Evolutionary conservation across 2,888 invertebrate genomes (phyloP), one percentile per base, ranked within the genome.

Genomic region (Pammene fasciana): DNA sequence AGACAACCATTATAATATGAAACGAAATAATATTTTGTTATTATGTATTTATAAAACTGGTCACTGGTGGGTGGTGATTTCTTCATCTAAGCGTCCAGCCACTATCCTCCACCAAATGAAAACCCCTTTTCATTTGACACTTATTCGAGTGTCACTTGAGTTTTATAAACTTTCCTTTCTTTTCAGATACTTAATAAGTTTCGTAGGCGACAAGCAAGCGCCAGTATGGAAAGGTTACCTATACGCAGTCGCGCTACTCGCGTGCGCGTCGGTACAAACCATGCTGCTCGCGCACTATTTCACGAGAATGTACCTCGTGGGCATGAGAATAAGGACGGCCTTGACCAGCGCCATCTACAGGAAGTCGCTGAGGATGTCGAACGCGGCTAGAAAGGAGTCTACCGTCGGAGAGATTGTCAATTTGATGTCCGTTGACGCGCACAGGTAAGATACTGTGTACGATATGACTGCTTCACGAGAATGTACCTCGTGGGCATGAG

Each of bases 391-490:
- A 72, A 97, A 97, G 81, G 96, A 96, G 78, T 96, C 96, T 0
- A 97, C 97, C 0, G 96, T 97, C 0, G 98, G 98, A 48, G 97
- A 98, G 94, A 97, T 98, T 77, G 97, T 98, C 11, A 98, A 98
- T 85, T 91, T 98, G 73, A 98, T 98, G 97, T 95, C 97, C 6
- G 97, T 98, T 0, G 98, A 98, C 86, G 97, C 97, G 0, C 97
- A 98, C 86, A 94, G 96, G 92, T 93, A 81, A 76, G 72, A 26
- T 18, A 50, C 14, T 6, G n/a, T 0, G 7, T n/a, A n/a, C 26
- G 26, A 26, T 26, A 26, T 26, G 1, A 26, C 4, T 3, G 26
- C 26, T 26, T 26, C 4, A 26, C 2, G 26, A 26, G 26, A 26
- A 3, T 26, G 26, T 26, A 26, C 26, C 26, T 1, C 4, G 4